These are phyloP conservation scores for Phalanger gymnotis DNA, from an alignment of 2,797 vertebrate genomes.

Conservation along the genomic window DNA sequence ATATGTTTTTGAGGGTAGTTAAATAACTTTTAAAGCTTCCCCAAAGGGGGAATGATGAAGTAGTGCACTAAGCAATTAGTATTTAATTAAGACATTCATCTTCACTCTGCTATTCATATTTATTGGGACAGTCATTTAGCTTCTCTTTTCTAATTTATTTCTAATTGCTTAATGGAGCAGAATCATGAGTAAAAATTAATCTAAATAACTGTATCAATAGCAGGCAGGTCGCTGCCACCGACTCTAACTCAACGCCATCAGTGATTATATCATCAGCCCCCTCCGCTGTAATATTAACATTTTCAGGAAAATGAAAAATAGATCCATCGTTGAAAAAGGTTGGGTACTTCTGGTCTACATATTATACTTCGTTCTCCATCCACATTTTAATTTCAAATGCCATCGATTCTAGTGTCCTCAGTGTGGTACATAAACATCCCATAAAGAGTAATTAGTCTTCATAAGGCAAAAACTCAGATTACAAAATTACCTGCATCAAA, in stretches of 20 bases:
- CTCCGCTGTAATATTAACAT: not conserved
- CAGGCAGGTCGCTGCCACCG: no score
- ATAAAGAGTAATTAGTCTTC: not conserved
- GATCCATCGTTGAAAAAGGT: not conserved
- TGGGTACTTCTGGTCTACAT: not conserved
- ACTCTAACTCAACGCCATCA: not conserved
- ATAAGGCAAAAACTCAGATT: not conserved
- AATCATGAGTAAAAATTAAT: not conserved
- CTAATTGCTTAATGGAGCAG: not conserved
- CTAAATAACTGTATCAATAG: not conserved
- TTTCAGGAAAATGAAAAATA: not conserved
- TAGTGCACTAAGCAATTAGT: no score
- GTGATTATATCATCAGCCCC: not conserved
- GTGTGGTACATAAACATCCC: not conserved
- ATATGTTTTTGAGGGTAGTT: not conserved
- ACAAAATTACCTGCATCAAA: constrained; percentile 94
- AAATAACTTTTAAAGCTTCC: not conserved
- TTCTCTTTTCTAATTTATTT: not conserved
- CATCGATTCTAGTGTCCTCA: not conserved
- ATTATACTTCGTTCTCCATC: not conserved
- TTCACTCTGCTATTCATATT: not conserved
- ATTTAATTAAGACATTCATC: not conserved
- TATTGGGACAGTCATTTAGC: not conserved
- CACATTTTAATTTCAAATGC: not conserved
- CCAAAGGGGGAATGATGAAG: not conserved